Percentiles rank a stretch among this genome's conserved stretches.
phyloP scores from a whole-genome alignment of 2,888 invertebrate species.

The Hirtodrosophila histrioides region DNA sequence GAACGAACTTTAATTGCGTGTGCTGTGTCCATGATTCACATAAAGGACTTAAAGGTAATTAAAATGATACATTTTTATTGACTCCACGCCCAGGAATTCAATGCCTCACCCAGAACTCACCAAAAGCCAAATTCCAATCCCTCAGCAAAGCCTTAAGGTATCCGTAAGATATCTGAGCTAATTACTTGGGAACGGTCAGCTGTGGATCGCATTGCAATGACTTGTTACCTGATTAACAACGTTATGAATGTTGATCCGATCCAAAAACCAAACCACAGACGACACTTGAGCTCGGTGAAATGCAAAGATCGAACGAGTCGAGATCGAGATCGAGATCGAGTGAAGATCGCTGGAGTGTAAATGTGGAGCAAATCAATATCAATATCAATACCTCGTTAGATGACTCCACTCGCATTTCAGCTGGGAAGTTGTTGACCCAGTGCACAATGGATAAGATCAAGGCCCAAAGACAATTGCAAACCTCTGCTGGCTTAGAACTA shows the following conservation, averaged over 20 bases:
- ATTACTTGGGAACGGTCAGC: conserved; percentile 34
- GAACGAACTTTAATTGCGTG: conserved; percentile 62
- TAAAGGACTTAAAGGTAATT: conserved; percentile 67
- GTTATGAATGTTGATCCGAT: conserved; percentile 24
- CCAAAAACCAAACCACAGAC: conserved; percentile 64
- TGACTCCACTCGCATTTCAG: conserved; percentile 37
- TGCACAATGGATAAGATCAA: conserved; percentile 60
- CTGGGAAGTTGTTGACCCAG: conserved; percentile 65
- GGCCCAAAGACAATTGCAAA: conserved; percentile 36
- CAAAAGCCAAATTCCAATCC: conserved; percentile 16
- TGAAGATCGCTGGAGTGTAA: conserved; percentile 50
- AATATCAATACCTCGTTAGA: conserved; percentile 49
- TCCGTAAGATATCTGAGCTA: conserved; percentile 21
- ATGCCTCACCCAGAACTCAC: conserved; percentile 3
- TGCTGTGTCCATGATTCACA: conserved; percentile 43
- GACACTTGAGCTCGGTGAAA: conserved; percentile 53
- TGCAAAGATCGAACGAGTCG: conserved; percentile 24
- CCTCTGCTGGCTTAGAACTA: background rate
- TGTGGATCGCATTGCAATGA: conserved; percentile 12
- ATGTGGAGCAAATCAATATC: conserved; percentile 63
- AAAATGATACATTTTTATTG: conserved; percentile 60
- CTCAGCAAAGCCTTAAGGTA: background rate
- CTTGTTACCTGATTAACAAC: conserved; percentile 13
- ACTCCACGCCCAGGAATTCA: conserved; percentile 33
- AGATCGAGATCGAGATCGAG: background rate